Base-by-base conservation (phyloP, 2,797 vertebrate species). In the Oryzias sinensis region DNA sequence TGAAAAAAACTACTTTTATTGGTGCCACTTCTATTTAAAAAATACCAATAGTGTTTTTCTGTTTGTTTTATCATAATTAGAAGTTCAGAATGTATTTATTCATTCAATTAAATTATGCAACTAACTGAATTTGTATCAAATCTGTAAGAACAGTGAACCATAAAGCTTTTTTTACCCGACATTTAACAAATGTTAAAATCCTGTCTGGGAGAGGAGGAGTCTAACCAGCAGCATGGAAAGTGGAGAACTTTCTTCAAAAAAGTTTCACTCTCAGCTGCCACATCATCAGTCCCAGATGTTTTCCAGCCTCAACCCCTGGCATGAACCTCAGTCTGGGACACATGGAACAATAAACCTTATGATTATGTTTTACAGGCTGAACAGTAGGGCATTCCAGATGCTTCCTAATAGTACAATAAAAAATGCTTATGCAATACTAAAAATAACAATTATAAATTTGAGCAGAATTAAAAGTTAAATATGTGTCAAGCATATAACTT, bases 251-350 rank as follows among this genome's bases (percentile, higher is more conserved):
- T 83, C 52, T 70, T 65, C 74, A 46, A 48, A 3, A 37, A 61
- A 53, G 49, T 80, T 77, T 58, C 41, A 33, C 14, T 56, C 56
- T 43, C 24, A 61, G 60, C 44, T 86, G 80, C 84, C 86, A 89
- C 85, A 84, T 88, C 86, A 88, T 77, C 86, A 86, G 9, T 53
- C 60, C 53, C 54, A 74, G 25, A 69, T 47, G 42, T 20, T 47
- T 48, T 70, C 14, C 47, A 75, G 68, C 78, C 17, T 81, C 86
- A 77, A 77, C 87, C 56, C 62, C 72, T 83, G 88, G 84, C 62
- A 44, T 14, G 70, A 68, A 14, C 13, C 1, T 0, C n/a, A 53
- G 2, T 18, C 9, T 20, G 29, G 18, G 20, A 22, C 17, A 16
- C 14, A n/a, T 7, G 16, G 2, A 43, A 43, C 42, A 43, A 43